These are phyloP conservation scores for Stichodactyla helianthus DNA, from an alignment of 64 coral and sea anemone genomes.

Conservation along the genomic window DNA sequence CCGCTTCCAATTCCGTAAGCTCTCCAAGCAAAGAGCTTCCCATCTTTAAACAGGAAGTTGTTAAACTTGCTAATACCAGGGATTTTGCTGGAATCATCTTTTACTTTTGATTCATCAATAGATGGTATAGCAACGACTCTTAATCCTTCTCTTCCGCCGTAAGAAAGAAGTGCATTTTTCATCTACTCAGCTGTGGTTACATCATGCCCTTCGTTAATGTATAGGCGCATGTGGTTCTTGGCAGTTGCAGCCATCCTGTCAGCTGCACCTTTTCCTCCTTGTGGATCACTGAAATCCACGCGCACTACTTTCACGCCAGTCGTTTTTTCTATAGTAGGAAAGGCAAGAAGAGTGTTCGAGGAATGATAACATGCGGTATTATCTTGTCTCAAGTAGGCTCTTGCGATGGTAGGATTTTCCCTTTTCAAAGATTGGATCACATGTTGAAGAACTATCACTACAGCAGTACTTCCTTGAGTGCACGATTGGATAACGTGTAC, in stretches of 20 bases:
- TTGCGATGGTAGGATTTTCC: background rate
- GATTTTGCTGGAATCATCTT: no score
- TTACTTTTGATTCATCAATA: no score
- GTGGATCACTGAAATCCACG: background rate
- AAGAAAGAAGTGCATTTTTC: no score
- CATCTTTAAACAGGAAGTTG: no score
- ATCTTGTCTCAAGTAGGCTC: background rate
- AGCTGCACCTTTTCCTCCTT: background rate
- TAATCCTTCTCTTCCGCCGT: no score
- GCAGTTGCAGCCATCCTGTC: background rate
- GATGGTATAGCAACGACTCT: no score
- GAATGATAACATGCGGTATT: background rate
- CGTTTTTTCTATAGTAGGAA: background rate
- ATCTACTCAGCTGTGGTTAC: no score
- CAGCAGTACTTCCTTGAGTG: background rate
- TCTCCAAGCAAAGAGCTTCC: no score
- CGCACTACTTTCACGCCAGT: background rate
- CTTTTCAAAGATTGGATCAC: background rate
- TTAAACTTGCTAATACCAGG: no score
- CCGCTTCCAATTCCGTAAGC: no score
- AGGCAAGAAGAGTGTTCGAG: background rate
- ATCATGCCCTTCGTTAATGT: no score
- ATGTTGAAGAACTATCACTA: background rate
- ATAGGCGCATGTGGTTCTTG: no score
- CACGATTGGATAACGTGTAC: background rate